Conservation (phyloP, 2,113 vertebrate species). For the Mohoua ochrocephala region DNA sequence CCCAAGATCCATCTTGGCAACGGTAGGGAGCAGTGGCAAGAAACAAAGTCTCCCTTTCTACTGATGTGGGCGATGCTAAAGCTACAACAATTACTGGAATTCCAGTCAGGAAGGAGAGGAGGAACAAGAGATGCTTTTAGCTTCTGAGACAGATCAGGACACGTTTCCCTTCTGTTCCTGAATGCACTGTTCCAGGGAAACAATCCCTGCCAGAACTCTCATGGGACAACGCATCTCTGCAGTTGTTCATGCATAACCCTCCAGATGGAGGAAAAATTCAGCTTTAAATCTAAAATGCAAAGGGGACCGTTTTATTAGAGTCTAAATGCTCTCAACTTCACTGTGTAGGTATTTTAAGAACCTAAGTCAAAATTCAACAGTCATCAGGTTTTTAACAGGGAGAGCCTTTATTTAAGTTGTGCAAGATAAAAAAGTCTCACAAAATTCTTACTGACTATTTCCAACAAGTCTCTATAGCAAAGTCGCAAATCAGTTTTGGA, state of each 20-base stretch:
- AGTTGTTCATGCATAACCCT: neutral
- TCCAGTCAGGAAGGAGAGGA: neutral
- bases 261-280: neutral
- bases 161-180: neutral
- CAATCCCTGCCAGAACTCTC: neutral
- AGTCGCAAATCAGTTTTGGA: neutral
- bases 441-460: neutral
- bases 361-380: neutral
- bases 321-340: neutral
- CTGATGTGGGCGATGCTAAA: neutral
- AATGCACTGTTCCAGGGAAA: neutral
- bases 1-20: neutral
- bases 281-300: neutral
- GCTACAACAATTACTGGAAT: constrained; percentile 19
- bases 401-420: neutral
- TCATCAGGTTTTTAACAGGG: neutral
- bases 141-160: neutral
- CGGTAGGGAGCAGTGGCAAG: neutral
- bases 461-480: neutral
- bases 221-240: neutral
- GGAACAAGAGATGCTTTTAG: neutral
- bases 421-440: neutral
- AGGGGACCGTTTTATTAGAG: neutral
- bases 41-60: neutral
- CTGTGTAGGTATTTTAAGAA: neutral